Base-by-base conservation (phyloP, 2,113 vertebrate species). In the Actinemys pallida region DNA sequence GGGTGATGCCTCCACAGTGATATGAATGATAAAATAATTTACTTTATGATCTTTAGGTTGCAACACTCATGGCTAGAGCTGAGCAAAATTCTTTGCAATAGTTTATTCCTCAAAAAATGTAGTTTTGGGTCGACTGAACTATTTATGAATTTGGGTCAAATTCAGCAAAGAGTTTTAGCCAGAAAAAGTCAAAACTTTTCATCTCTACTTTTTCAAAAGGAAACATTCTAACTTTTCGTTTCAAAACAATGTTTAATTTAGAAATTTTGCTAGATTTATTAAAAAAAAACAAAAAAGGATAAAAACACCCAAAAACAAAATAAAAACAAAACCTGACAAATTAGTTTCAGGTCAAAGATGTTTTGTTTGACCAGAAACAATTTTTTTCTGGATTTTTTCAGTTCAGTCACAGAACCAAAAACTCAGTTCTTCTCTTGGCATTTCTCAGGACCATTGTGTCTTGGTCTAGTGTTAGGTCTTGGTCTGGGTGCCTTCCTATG, bases 11-110 rank as follows among this genome's bases (percentile, higher is more conserved):
- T 75, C 20, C 24, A 5, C 9, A 12, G 22, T 42, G 69, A 24
- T 75, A 42, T 25, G 39, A 75, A 75, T 10, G 69, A 53, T 20
- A 7, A 31, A 85, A 86, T 39, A 57, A 97, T 97, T 98, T 97
- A 99, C 99, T 98, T 97, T 4, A 99, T 94, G 4, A 86, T 97
- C 87, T 76, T 97, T 45, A 99, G 96, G 54, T 81, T 42, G 31
- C 39, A 75, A 42, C 39, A 75, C n/a, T 24, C 39, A 12, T 42
- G 69, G 94, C 75, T 65, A 99, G 72, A 11, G 11, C 75, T 65
- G 62, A 35, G 31, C 6, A 65, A 57, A 65, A 65, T 35, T 35
- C 31, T 65, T 35, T 35, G 12, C 14, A 65, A 65, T 35, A 65
- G 31, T 35, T 65, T 65, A 65, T 35, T 35, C 62, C 62, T 35